Conservation (phyloP, 2,888 invertebrate genomes). For the Protodeltote pygarga region DNA sequence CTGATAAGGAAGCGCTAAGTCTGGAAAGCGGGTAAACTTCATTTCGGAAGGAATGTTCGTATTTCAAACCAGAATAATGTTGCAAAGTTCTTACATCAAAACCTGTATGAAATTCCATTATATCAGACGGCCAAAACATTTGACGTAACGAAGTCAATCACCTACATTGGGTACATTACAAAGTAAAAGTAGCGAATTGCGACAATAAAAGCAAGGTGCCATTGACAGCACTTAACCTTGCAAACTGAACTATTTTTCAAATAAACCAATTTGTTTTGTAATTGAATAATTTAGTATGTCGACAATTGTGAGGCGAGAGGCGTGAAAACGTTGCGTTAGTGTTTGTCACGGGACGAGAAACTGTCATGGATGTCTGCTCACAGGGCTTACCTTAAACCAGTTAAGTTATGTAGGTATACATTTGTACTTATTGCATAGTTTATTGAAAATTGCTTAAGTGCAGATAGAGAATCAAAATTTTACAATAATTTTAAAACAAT, state of each 20-base stretch:
- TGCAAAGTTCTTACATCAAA: background rate
- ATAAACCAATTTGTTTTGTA: conserved; percentile 49
- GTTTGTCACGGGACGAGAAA: conserved; percentile 34
- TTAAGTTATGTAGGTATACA: background rate
- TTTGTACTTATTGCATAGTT: background rate
- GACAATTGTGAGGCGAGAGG: conserved; percentile 37
- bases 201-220: conserved; percentile 13
- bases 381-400: conserved; percentile 14
- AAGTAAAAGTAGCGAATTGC: conserved; percentile 38
- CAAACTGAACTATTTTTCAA: conserved; percentile 37
- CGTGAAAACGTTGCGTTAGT: conserved; percentile 49
- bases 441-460: background rate
- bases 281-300: conserved; percentile 45
- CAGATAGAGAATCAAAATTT: background rate
- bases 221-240: conserved; percentile 37
- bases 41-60: background rate
- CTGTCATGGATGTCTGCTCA: conserved; percentile 24
- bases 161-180: too few species aligned
- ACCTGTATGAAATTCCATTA: conserved; percentile 21
- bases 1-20: too few species aligned
- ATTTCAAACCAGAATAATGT: background rate
- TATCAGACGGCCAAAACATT: conserved; percentile 17
- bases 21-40: background rate
- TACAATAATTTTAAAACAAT: too few species aligned
- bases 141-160: conserved; percentile 33